Evolutionary conservation across 2,888 invertebrate species (phyloP), one percentile per base, ranked within the genome.

Genomic region (Eristalis pertinax): DNA sequence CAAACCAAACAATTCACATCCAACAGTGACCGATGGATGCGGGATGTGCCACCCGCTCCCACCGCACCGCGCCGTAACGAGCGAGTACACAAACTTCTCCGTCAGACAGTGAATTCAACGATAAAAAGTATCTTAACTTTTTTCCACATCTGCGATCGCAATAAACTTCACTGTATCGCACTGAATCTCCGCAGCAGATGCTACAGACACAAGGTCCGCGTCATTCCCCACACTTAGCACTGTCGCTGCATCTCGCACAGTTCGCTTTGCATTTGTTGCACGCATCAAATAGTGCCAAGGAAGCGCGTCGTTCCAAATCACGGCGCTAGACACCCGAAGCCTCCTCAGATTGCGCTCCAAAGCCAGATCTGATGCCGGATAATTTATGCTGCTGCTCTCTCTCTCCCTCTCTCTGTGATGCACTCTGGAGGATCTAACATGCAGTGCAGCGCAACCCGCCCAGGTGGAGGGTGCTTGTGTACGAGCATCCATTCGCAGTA

Each of bases 1-100:
- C 69, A 86, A 82, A 70, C 85, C 83, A 83, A 86, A 79, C 83
- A 86, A 86, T 86, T 78, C 79, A 50, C 86, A 83, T 83, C 74
- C 74, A 86, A 86, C 83, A 86, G 83, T 78, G 74, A 78, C 70
- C 75, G 70, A 86, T 75, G 62, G 86, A 72, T 75, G 56, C 43
- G 41, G 15, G 22, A 38, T 22, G 43, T 62, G 63, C 58, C 35
- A 10, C 24, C 29, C 24, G 50, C 79, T 65, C 67, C 76, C 43
- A 62, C 50, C 43, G n/a, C 50, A 50, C 56, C 43, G n/a, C 50
- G 10, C 56, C 67, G 75, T 24, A 82, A 1, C 32, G 32, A 32
- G 32, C 32, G 10, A 1, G 32, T 32, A 32, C 32, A 32, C 10
- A 32, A 75, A 83, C 78, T 83, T 83, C 74, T 82, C 60, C 74